These are phyloP conservation scores for Scolanthus callimorphus DNA, from an alignment of 92 coral and sea anemone species.

Conservation along the genomic window DNA sequence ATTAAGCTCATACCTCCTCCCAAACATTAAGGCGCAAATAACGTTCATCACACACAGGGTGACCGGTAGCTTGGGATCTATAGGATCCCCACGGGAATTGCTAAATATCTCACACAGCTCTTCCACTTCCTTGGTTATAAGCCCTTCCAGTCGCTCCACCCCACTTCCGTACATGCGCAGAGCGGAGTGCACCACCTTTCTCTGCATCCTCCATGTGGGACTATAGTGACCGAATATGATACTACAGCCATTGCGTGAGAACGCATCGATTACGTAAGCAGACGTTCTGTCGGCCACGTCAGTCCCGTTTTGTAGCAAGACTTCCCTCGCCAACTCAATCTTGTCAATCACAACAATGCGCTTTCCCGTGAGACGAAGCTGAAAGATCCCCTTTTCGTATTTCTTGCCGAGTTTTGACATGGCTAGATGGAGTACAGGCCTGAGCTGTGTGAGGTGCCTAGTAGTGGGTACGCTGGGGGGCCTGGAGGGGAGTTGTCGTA, in stretches of 20 bases:
- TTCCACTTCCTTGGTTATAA: slow-evolving; percentile 35
- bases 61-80: slow-evolving; percentile 50
- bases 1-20: slow-evolving; percentile 43
- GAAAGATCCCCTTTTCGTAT: slow-evolving; percentile 33
- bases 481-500: slow-evolving; percentile 41
- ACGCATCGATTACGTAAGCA: slow-evolving; percentile 47
- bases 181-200: slow-evolving; percentile 57
- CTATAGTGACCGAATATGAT: slow-evolving; percentile 58
- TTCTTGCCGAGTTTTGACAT: slow-evolving; percentile 22
- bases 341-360: slow-evolving; percentile 34
- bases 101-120: slow-evolving; percentile 39
- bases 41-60: slow-evolving; percentile 58
- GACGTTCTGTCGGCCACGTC: slow-evolving; percentile 43
- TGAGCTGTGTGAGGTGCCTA: slow-evolving; percentile 42
- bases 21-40: slow-evolving; percentile 58
- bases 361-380: slow-evolving; percentile 31
- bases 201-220: slow-evolving; percentile 68
- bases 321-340: slow-evolving; percentile 29
- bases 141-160: slow-evolving; percentile 27
- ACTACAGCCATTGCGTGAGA: slow-evolving; percentile 35
- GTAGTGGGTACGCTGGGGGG: slow-evolving; percentile 36
- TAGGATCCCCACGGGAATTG: slow-evolving; percentile 40
- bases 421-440: slow-evolving; percentile 37
- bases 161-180: slow-evolving; percentile 41
- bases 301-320: slow-evolving; percentile 18